These are phyloP conservation scores for Prostheceraeus crozeri DNA, from an alignment of 2,888 invertebrate species.

Conservation along the genomic window DNA sequence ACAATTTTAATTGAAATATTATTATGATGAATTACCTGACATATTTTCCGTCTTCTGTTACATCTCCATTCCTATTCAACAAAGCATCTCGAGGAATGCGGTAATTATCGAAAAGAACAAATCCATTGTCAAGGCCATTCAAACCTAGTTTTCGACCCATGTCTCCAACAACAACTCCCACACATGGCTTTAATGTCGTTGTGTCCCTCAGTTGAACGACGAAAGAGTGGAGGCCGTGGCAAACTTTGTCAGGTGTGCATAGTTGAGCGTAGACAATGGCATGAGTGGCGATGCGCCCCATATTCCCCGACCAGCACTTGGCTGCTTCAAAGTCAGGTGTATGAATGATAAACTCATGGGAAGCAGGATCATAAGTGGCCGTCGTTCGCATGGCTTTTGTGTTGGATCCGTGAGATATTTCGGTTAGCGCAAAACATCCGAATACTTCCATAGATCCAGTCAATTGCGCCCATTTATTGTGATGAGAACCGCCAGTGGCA, in stretches of 20 bases:
- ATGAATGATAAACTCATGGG: constrained; percentile 47
- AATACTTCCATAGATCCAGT: constrained; percentile 59
- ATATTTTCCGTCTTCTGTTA: constrained; percentile 75
- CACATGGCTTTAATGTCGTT: constrained; percentile 51
- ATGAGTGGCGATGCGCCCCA: constrained; percentile 68
- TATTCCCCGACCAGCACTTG: constrained; percentile 79
- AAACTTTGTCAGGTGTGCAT: constrained; percentile 66
- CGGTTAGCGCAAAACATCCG: constrained; percentile 78
- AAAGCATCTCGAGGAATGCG: constrained; percentile 75
- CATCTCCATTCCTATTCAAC: constrained; percentile 78
- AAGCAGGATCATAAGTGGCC: constrained; percentile 70
- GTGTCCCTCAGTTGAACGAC: constrained; percentile 67
- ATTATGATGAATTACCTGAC: too few relatives aligned
- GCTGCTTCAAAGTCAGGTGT: constrained; percentile 38
- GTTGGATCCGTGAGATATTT: constrained; percentile 82
- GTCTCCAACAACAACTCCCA: constrained; percentile 79
- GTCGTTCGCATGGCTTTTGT: constrained; percentile 76
- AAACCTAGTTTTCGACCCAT: constrained; percentile 83
- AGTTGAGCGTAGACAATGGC: constrained; percentile 80
- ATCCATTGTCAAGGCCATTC: constrained; percentile 88
- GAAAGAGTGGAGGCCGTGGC: constrained; percentile 77
- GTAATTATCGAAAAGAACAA: constrained; percentile 77
- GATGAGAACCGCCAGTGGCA: too few relatives aligned
- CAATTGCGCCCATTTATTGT: too few relatives aligned
- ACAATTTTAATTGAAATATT: too few relatives aligned